Conservation (phyloP, 1,140 invertebrate genomes). For the Leptinotarsa lineolata region DNA sequence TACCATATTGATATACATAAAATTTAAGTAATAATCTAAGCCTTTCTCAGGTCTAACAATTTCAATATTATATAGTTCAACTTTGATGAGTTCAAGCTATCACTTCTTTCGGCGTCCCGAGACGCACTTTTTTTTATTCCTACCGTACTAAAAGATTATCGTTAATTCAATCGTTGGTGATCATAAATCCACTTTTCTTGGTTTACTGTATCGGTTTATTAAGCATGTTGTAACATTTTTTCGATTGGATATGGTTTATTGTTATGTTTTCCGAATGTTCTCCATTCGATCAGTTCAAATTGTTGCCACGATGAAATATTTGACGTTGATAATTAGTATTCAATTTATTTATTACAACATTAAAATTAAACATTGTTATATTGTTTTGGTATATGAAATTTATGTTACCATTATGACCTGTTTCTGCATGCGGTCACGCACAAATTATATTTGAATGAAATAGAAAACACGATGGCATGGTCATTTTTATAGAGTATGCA, state of each 20-base stretch:
- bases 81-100: no score
- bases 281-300: neutral
- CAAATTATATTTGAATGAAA: neutral
- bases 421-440: constrained; percentile 4
- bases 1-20: no score
- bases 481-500: neutral
- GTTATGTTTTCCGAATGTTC: constrained; percentile 2
- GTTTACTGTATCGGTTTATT: neutral
- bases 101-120: no score
- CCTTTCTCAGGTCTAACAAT: no score
- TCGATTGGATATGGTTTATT: neutral
- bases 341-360: constrained; percentile 7
- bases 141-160: constrained; percentile 4
- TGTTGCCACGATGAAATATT: neutral
- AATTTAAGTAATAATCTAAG: no score
- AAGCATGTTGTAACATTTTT: constrained; percentile 1
- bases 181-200: neutral
- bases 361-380: neutral
- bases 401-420: neutral
- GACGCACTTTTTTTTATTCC: neutral
- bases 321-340: neutral
- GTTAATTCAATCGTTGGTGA: neutral
- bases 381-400: neutral
- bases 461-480: neutral
- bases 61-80: no score